phyloP scores from a whole-genome alignment of 1,140 invertebrate species.

The Armadillidium nasatum region DNA sequence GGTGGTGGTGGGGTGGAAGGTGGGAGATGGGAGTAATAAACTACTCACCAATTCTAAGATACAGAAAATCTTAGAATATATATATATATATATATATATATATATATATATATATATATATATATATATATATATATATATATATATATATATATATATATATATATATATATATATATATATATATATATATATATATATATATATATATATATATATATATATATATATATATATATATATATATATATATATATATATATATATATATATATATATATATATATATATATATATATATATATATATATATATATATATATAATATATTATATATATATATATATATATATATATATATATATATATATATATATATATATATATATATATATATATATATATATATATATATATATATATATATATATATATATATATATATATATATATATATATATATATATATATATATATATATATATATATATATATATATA shows the following conservation, averaged over 20 bases:
- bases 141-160: no score
- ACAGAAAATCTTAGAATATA: neutral
- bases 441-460: constrained; percentile 8
- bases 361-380: no score
- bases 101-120: neutral
- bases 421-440: constrained; percentile 9
- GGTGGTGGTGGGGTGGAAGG: no score
- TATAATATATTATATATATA: no score
- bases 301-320: no score
- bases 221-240: constrained; percentile 9
- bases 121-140: constrained; percentile 6
- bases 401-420: neutral
- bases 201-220: constrained; percentile 8
- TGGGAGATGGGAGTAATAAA: no score
- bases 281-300: neutral
- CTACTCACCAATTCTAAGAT: neutral
- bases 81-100: neutral
- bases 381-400: no score
- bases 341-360: no score
- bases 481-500: constrained; percentile 13
- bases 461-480: constrained; percentile 9
- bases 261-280: neutral
- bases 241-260: constrained; percentile 13
- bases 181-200: constrained; percentile 9
- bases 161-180: neutral